Base-by-base conservation (phyloP, 2,888 invertebrate species). In the Macrophya alboannulata region DNA sequence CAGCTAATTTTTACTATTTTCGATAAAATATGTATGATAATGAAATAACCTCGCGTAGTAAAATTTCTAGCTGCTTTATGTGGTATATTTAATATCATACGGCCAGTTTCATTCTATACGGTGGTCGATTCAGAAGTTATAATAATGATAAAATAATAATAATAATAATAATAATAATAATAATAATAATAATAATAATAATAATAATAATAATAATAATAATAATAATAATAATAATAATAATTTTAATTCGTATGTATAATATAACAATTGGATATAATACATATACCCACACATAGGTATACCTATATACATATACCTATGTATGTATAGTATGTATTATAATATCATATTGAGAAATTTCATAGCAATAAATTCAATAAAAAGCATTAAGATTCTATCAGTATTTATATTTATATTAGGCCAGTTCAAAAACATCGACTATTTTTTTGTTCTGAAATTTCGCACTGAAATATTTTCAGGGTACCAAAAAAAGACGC, bases 1-100 rank as follows among this genome's bases (percentile, higher is more conserved):
- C 40, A 62, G 31, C 88, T 89, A 88, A 90, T 92, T 92, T 92
- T 90, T 91, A 92, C 92, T 86, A 91, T 90, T 91, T 91, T 90
- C 90, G 90, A 89, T 84, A 43, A 59, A 86, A 88, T 85, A 72
- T 87, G 86, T 87, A 77, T 81, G 25, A 84, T 74, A 77, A 59
- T 62, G 87, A 85, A 81, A 85, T 84, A 86, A 84, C 88, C 86
- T 87, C 87, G 90, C 89, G 85, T 88, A 90, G 89, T 87, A 25
- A 87, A 86, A 88, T 88, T 88, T 86, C 86, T 91, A 91, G 89
- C 86, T 86, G 91, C 91, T 91, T 91, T 91, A 86, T 86, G 86
- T 91, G 91, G 90, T 85, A 86, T 89, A 89, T 86, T 87, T 86
- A 88, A 89, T 85, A 86, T 87, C 45, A 6, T 81, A 81, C 65